Evolutionary conservation across 2,888 invertebrate species (phyloP).

Genomic region (Flabesymbios commensalis): DNA sequence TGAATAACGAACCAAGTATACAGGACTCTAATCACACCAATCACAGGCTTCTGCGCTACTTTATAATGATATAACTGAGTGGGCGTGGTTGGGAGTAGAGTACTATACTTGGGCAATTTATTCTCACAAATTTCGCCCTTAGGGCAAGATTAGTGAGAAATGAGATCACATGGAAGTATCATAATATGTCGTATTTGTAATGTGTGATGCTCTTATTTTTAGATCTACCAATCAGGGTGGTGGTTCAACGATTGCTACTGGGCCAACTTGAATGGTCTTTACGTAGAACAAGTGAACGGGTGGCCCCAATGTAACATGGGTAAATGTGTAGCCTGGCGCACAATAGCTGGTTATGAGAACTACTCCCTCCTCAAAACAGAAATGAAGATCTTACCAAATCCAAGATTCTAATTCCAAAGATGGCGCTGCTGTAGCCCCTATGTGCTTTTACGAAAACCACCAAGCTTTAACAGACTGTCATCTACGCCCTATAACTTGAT

Average conservation of each 20-base stretch:
- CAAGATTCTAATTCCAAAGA: background rate
- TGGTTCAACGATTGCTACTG: slow-evolving; percentile 33
- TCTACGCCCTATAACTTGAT: no score
- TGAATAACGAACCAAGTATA: no score
- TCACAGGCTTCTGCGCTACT: no score
- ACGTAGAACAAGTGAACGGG: background rate
- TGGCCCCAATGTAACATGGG: slow-evolving; percentile 14
- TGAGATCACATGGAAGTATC: background rate
- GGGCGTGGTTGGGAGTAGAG: no score
- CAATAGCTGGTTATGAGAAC: slow-evolving; percentile 8
- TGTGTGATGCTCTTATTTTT: background rate
- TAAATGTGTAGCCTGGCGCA: slow-evolving; percentile 9
- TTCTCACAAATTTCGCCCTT: no score
- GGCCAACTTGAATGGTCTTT: slow-evolving; percentile 30
- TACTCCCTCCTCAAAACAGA: slow-evolving; percentile 7
- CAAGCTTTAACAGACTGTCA: no score
- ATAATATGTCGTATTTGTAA: background rate
- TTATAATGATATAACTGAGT: no score
- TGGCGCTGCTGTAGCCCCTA: no score
- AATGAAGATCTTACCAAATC: slow-evolving; percentile 14
- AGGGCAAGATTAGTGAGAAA: background rate
- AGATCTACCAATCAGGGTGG: slow-evolving; percentile 28
- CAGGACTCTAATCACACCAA: no score
- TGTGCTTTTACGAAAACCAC: no score
- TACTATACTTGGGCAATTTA: no score